A percentile compares a stretch with the other conserved stretches of the same genome.
Conservation (phyloP, 2,888 invertebrate genomes). For the Gari tellinella region DNA sequence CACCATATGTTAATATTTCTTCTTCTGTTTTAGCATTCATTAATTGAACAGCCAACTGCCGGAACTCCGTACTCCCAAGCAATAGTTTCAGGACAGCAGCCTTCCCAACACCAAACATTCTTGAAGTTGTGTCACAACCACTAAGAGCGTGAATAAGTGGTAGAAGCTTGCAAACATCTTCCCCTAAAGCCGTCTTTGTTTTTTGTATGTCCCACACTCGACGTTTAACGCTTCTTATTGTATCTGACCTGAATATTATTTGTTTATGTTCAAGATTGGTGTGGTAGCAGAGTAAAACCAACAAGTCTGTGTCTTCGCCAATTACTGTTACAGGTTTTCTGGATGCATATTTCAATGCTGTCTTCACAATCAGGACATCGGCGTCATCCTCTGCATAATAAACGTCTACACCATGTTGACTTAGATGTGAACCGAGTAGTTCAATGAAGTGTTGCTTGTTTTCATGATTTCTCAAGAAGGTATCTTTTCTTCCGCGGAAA, state of each 20-base stretch:
- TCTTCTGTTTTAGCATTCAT: not conserved
- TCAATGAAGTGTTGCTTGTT: slow-evolving; percentile 12
- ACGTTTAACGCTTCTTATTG: not conserved
- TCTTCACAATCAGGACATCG: slow-evolving; percentile 11
- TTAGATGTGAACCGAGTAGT: not conserved
- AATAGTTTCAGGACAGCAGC: slow-evolving; percentile 11
- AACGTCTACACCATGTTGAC: not conserved
- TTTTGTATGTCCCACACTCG: slow-evolving; percentile 53
- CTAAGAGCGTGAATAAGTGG: slow-evolving; percentile 50
- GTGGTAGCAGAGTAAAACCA: slow-evolving; percentile 20
- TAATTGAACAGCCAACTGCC: not conserved
- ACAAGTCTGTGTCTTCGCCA: slow-evolving; percentile 26
- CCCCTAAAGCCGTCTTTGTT: slow-evolving; percentile 30
- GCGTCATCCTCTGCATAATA: slow-evolving; percentile 15
- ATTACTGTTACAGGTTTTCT: not conserved
- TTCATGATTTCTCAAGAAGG: slow-evolving; percentile 2
- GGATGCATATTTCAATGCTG: slow-evolving; percentile 4
- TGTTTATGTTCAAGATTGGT: not conserved
- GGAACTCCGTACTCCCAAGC: not conserved
- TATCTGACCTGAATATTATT: slow-evolving; percentile 3
- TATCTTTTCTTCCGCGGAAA: slow-evolving; percentile 3
- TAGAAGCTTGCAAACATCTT: slow-evolving; percentile 25
- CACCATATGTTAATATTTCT: slow-evolving; percentile 1
- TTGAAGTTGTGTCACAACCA: slow-evolving; percentile 54
- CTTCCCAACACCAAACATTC: slow-evolving; percentile 53